Evolutionary conservation across 1,140 invertebrate species (phyloP), one percentile per base, ranked within the genome.

Genomic region (Temnothorax nylanderi): DNA sequence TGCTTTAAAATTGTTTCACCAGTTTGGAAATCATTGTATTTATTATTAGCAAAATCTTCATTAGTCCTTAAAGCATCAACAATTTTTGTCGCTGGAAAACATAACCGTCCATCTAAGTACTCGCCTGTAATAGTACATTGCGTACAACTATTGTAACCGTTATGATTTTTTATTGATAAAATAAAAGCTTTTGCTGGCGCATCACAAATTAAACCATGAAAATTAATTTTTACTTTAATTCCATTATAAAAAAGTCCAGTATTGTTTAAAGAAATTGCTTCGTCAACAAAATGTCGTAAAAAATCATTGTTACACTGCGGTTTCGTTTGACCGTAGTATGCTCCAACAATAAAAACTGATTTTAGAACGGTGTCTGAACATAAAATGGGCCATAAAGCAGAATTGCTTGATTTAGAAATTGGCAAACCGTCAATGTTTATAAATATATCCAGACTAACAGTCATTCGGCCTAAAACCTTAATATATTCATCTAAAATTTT

Each of bases 341-440:
- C 41, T 5, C 65, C 65, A 5, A 69, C 11, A 26, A 72, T 51
- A 16, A 72, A 72, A 51, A 72, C 47, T 34, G 69, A 72, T 0
- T 72, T 72, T 72, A 72, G 3, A 72, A 72, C 26, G 0, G 69
- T 51, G 26, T 72, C 26, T 13, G 47, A 51, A 72, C 47, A 72
- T 26, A 72, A 72, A 72, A 72, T 72, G 4, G 47, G 47, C 67
- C 44, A 71, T 71, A 47, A 71, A 71, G 44, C 44, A 32, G 21
- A 71, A 49, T 49, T 71, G 7, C 2, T 49, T 7, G 67, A 71
- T 71, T 71, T 71, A 1, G 26, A 51, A 71, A 49, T 32, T 1
- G 37, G 41, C 11, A 69, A 71, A 71, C 21, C 44, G 2, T 71
- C 67, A 8, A 71, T 49, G 3, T 71, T 71, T 71, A 71, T 71